Percentiles rank a stretch among this genome's conserved stretches.
phyloP scores from a whole-genome alignment of 2,113 vertebrate species.

The Octodon degus region DNA sequence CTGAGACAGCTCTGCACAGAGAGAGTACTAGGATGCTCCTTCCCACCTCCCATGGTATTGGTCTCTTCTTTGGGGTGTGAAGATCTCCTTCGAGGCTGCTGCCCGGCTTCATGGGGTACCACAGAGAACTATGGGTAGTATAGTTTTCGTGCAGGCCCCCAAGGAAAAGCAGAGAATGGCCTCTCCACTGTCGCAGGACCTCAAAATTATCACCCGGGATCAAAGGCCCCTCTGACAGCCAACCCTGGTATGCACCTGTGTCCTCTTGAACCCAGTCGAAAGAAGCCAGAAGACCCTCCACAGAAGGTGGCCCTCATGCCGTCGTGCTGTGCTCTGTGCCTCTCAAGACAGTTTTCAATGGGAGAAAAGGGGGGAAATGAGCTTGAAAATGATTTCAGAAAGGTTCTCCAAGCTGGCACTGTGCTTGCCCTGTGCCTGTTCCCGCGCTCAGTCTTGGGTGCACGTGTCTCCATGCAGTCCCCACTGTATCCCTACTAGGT shows the following conservation, averaged over 20 bases:
- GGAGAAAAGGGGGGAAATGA: neutral
- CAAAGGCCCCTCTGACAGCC: neutral
- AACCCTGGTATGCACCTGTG: accelerated
- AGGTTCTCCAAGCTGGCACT: neutral
- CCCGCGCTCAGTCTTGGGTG: too few relatives aligned
- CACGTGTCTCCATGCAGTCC: neutral
- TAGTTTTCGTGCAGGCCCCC: neutral
- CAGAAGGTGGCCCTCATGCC: neutral
- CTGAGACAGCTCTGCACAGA: neutral
- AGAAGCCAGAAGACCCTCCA: neutral
- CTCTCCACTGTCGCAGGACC: neutral
- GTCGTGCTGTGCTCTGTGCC: neutral
- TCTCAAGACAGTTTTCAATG: neutral
- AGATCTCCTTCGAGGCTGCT: neutral
- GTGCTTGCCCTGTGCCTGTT: neutral
- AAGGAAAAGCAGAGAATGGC: neutral
- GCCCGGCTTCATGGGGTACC: neutral
- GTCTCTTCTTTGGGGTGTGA: neutral
- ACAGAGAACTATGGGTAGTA: neutral
- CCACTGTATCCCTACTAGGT: neutral
- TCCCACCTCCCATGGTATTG: neutral
- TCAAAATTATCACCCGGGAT: neutral
- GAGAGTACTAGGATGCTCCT: neutral
- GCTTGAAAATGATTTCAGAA: slow-evolving; percentile 2
- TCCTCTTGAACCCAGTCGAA: too few relatives aligned